Base-by-base conservation (phyloP, 2,888 invertebrate genomes). In the Mechanitis mazaeus region DNA sequence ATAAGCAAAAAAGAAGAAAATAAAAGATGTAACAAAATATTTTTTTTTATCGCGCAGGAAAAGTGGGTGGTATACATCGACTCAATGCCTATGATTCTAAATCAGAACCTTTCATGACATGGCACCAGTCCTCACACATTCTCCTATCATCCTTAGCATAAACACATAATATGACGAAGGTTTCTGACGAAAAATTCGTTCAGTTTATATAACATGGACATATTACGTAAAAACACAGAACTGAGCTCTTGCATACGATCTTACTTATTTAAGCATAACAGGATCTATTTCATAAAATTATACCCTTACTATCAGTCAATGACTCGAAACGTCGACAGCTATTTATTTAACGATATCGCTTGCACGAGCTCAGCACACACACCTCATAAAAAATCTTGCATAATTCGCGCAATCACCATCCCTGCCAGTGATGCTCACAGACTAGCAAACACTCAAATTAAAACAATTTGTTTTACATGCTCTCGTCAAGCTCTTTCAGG, bases 21-120 rank as follows among this genome's bases (percentile, higher is more conserved):
- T 77, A 80, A 76, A 82, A 79, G 76, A 79, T 78, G 78, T 83
- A 85, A 85, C 82, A 83, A 83, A 83, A 83, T 78, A 77, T 69
- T 59, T 63, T 84, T 83, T 78, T 77, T 75, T 78, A 81, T 83
- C 77, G 79, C 83, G 80, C 84, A 85, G 85, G 86, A 88, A 87
- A 85, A 89, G 89, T 89, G 90, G 90, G 89, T 90, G 89, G 89
- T 88, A 90, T 85, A 83, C 86, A 87, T 85, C 79, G 85, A 87
- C 84, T 85, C 79, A 75, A 89, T 88, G 89, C 88, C 89, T 81
- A 84, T 77, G 88, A 89, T 90, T 89, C 88, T 87, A 87, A 82
- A 81, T 80, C 83, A 88, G 90, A 89, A 89, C 88, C 88, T 88
- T 89, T 89, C 90, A 89, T 77, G 88, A 87, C 90, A 89, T 90